Evolutionary conservation across 2,113 vertebrate species (phyloP).

Genomic region (Ginglymostoma cirratum): DNA sequence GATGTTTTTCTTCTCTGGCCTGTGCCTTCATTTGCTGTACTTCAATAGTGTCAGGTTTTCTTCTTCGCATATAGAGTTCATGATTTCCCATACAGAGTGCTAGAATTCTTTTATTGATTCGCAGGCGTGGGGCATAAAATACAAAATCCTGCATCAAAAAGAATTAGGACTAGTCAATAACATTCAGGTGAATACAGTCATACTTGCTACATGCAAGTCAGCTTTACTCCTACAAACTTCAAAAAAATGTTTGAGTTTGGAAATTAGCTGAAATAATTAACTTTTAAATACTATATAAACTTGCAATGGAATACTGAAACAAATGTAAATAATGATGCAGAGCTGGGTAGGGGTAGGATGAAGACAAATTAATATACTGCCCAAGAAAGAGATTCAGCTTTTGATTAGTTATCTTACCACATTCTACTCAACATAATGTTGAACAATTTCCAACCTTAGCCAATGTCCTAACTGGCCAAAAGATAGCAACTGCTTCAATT

Average conservation of each 20-base stretch:
- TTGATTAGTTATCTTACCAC: too few relatives aligned
- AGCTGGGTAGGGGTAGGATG: background rate
- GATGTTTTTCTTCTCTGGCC: conserved; percentile 93
- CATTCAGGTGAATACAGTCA: background rate
- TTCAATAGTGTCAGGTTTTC: conserved; percentile 96
- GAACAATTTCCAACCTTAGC: too few relatives aligned
- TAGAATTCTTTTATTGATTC: conserved; percentile 95
- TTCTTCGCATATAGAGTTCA: conserved; percentile 92
- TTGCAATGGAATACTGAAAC: background rate
- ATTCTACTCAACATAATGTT: too few relatives aligned
- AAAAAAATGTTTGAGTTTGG: background rate
- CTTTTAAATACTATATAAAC: background rate
- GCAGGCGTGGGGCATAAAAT: conserved; percentile 89
- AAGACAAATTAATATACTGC: background rate
- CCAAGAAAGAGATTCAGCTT: too few relatives aligned
- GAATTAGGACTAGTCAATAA: background rate
- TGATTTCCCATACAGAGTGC: conserved; percentile 98
- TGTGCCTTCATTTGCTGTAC: conserved; percentile 99
- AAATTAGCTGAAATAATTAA: background rate
- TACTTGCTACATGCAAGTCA: background rate
- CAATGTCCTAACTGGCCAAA: too few relatives aligned
- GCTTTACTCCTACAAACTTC: background rate
- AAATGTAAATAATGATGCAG: background rate
- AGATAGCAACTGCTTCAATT: too few relatives aligned
- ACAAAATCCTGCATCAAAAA: conserved; percentile 80